Conservation (phyloP, 2,888 invertebrate species). For the Helobdella robusta region DNA sequence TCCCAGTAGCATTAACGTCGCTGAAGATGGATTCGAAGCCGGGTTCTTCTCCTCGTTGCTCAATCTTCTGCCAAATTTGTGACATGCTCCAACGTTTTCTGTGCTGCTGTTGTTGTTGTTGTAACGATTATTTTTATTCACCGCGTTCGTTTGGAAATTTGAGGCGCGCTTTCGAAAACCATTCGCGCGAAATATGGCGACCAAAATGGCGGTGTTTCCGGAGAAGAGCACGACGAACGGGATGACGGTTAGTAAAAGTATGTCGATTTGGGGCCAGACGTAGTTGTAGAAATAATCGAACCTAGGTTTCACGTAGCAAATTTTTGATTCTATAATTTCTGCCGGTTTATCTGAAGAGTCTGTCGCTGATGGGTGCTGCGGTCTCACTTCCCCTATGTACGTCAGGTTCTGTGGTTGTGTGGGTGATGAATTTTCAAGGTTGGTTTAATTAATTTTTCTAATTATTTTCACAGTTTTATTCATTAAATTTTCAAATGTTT, state of each 20-base stretch:
- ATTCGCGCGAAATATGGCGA: slow-evolving; percentile 33
- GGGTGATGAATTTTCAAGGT: background rate
- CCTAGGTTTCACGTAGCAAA: slow-evolving; percentile 13
- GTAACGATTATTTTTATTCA: too few species aligned
- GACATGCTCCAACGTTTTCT: background rate
- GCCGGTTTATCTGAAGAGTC: too few species aligned
- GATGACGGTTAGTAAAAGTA: slow-evolving; percentile 38
- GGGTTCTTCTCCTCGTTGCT: background rate
- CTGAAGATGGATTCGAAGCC: background rate
- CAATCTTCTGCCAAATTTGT: background rate
- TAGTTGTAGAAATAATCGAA: slow-evolving; percentile 6
- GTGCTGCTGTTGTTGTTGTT: background rate
- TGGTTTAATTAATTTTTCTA: background rate
- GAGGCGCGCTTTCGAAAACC: slow-evolving; percentile 13
- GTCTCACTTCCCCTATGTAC: too few species aligned
- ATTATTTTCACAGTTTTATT: background rate
- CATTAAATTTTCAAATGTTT: background rate
- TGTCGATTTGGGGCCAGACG: slow-evolving; percentile 42
- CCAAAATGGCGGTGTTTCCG: slow-evolving; percentile 39
- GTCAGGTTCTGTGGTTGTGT: background rate
- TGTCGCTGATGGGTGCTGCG: too few species aligned
- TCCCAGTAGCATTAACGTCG: slow-evolving; percentile 18
- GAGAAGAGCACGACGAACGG: slow-evolving; percentile 38
- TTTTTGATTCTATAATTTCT: too few species aligned
- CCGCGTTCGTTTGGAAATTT: too few species aligned